These are phyloP conservation scores for Cichladusa arquata DNA, from an alignment of 2,113 vertebrate genomes.

Conservation along the genomic window DNA sequence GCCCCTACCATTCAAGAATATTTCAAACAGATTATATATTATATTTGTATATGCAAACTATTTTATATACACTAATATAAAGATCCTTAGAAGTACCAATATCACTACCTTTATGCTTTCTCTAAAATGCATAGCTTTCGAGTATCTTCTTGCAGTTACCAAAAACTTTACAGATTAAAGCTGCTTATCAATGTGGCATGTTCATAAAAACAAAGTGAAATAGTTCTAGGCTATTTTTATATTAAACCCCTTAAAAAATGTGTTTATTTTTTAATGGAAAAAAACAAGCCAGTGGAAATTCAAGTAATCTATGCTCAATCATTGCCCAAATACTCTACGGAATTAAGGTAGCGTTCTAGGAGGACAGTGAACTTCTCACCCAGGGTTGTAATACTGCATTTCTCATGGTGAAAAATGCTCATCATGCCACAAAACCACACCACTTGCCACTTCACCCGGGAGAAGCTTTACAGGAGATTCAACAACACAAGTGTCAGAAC, in stretches of 20 bases:
- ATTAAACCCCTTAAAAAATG: conserved; percentile 46
- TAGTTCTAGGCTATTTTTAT: conserved; percentile 21
- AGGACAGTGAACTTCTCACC: conserved; percentile 49
- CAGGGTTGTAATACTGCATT: conserved; percentile 4
- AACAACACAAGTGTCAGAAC: not conserved
- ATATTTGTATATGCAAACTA: conserved; percentile 63
- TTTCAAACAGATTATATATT: conserved; percentile 59
- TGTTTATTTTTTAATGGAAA: conserved; percentile 42
- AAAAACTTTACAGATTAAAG: conserved; percentile 65
- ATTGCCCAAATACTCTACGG: conserved; percentile 1
- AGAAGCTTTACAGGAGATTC: conserved; percentile 12
- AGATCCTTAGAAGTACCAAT: conserved; percentile 62
- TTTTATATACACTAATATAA: conserved; percentile 70
- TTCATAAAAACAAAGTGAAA: conserved; percentile 61
- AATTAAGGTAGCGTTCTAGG: conserved; percentile 35
- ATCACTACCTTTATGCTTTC: conserved; percentile 55
- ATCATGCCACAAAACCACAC: conserved; percentile 15
- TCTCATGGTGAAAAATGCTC: conserved; percentile 26
- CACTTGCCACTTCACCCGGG: not conserved
- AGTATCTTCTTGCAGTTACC: conserved; percentile 64
- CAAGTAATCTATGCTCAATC: conserved; percentile 55
- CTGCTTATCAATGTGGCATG: conserved; percentile 60
- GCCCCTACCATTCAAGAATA: conserved; percentile 49
- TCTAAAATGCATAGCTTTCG: conserved; percentile 63
- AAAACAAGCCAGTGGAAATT: conserved; percentile 43